Evolutionary conservation across 2,888 invertebrate species (phyloP).

Genomic region (Papilio elwesi): DNA sequence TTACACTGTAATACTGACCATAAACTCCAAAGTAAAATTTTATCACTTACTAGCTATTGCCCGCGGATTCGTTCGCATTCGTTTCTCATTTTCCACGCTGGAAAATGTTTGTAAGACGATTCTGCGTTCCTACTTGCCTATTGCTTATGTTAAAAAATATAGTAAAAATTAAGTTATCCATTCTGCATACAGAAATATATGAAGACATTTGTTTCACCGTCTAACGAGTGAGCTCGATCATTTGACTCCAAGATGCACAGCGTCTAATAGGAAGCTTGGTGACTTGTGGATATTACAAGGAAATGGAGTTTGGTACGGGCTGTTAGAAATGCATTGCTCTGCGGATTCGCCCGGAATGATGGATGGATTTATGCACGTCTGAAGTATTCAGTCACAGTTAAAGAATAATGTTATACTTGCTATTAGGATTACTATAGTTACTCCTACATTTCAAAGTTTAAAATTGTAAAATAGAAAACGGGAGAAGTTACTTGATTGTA

Average conservation of each 20-base stretch:
- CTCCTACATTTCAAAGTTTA: no score
- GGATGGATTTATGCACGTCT: slow-evolving; percentile 6
- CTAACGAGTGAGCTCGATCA: slow-evolving; percentile 15
- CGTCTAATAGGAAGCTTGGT: slow-evolving; percentile 50
- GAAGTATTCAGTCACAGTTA: not conserved
- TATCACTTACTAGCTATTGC: not conserved
- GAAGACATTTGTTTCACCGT: not conserved
- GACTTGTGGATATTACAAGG: slow-evolving; percentile 53
- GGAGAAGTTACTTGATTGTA: no score
- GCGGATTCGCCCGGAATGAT: slow-evolving; percentile 35
- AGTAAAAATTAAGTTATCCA: not conserved
- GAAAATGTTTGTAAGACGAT: no score
- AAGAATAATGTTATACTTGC: not conserved
- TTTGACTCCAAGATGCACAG: slow-evolving; percentile 11
- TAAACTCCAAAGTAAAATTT: not conserved
- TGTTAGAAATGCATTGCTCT: slow-evolving; percentile 45
- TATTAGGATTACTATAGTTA: no score
- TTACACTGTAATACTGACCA: not conserved
- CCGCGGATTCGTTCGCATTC: no score
- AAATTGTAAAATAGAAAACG: no score
- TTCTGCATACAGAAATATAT: not conserved
- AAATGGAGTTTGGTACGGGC: slow-evolving; percentile 52
- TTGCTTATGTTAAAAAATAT: not conserved
- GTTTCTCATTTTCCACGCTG: no score
- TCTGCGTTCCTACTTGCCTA: no score